These are phyloP conservation scores for Spodoptera littoralis DNA, from an alignment of 2,888 invertebrate species.

Conservation along the genomic window DNA sequence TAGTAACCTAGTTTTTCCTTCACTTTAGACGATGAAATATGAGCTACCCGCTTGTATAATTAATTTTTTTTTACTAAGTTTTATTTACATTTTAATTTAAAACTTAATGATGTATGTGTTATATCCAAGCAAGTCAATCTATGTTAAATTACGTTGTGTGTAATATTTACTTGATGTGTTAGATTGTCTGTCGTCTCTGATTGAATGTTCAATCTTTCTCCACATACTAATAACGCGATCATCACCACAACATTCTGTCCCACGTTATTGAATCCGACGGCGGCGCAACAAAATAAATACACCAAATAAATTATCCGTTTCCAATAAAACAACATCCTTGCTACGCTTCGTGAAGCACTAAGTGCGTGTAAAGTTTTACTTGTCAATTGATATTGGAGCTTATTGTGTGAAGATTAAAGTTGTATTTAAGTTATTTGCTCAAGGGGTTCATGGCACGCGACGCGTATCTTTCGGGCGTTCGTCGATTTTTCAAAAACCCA, in stretches of 20 bases:
- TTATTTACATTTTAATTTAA: slow-evolving; percentile 2
- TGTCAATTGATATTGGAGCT: slow-evolving; percentile 55
- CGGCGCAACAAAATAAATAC: slow-evolving; percentile 84
- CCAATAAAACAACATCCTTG: slow-evolving; percentile 85
- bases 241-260: slow-evolving; percentile 63
- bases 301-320: slow-evolving; percentile 87
- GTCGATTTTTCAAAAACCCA: slow-evolving; percentile 82
- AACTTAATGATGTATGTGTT: too few relatives aligned
- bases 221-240: slow-evolving; percentile 39
- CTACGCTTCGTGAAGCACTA: slow-evolving; percentile 70
- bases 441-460: slow-evolving; percentile 69
- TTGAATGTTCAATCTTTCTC: slow-evolving; percentile 17
- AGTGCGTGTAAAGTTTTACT: slow-evolving; percentile 52
- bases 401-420: slow-evolving; percentile 53
- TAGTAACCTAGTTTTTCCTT: slow-evolving; percentile 36
- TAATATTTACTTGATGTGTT: too few relatives aligned
- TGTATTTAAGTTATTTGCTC: slow-evolving; percentile 46
- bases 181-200: too few relatives aligned
- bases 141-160: too few relatives aligned
- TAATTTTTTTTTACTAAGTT: slow-evolving; percentile 1
- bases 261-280: slow-evolving; percentile 80
- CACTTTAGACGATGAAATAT: slow-evolving; percentile 26
- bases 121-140: too few relatives aligned
- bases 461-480: slow-evolving; percentile 68
- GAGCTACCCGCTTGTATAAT: slow-evolving; percentile 1